Evolutionary conservation across 2,113 vertebrate species (phyloP), one percentile per base, ranked within the genome.

Genomic region (Suncus etruscus): DNA sequence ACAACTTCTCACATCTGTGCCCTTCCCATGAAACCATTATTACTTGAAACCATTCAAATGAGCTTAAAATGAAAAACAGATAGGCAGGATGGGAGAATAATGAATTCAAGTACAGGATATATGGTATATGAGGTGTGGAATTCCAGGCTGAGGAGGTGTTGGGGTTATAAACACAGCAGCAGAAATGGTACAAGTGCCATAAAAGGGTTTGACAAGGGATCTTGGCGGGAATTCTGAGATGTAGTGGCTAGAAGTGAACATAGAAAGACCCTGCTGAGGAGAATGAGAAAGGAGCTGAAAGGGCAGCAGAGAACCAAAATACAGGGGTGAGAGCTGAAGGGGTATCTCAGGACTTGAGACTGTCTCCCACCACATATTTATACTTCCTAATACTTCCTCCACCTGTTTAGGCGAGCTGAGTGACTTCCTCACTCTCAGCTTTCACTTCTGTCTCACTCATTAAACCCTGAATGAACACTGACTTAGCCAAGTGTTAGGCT

Each of bases 1-100:
- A 85, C 61, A 73, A 65, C 6, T 91, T 91, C 51, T 83, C 63
- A 77, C 24, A 16, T 58, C 27, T 12, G 6, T 39, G 8, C 24
- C 66, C 58, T 81, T 85, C 83, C 72, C 89, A 82, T 76, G 39
- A 85, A 80, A 82, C 22, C 25, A 65, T 74, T 65, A 10, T 73
- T 65, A 66, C n/a, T 89, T 82, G 48, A 93, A 90, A 70, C 85
- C 29, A 66, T 73, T 85, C 61, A 61, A 79, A 73, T 75, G 69
- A 74, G 11, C 63, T 83, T 66, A 84, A 83, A 87, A 54, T 0
- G 3, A 73, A 92, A 84, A 84, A 70, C 54, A 85, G 25, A 9
- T 63, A 68, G 45, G 63, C 2, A 1, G 58, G 69, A 16, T 5
- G 27, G 74, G n/a, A 47, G 7, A 51, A 51, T 79, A 31, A 84